Evolutionary conservation across 2,113 vertebrate species (phyloP), one percentile per base, ranked within the genome.

Genomic region (Cyrtonyx montezumae): DNA sequence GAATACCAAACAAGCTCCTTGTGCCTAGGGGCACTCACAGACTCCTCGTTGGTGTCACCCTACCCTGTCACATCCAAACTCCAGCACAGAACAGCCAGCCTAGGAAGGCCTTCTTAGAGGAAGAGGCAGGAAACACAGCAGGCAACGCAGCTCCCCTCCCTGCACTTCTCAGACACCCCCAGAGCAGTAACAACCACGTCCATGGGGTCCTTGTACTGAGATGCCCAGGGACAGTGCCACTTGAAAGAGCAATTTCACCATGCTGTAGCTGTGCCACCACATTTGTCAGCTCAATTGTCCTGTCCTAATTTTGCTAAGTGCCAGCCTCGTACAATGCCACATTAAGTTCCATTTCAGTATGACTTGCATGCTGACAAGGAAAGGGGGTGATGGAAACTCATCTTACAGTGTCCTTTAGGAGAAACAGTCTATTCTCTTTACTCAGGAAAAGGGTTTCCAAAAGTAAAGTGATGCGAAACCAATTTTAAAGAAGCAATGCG

Each of bases 211-310:
- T 71, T 1, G 0, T 17, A 77, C 20, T 13, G 23, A 76, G 13
- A 25, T 0, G 0, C 42, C 1, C 30, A 36, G 8, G 26, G 26
- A 76, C 25, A 32, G 65, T 8, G 16, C 19, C 45, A 55, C 32
- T 56, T 46, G 23, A 51, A 26, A 28, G 7, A 0, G 3, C 12
- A 51, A 6, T 14, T 58, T 65, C 58, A 58, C 23, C 25, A 8
- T 18, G 36, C 23, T 11, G 7, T 40, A 37, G 37, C 61, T 18
- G 10, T 40, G 18, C 63, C 9, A 20, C 56, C 34, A 63, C 42
- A 4, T 22, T 58, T 42, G 9, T 30, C 32, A 65, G 43, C 19
- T 1, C 2, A 58, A 37, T 7, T 26, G 2, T 13, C 36, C 23
- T 30, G 19, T 58, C 13, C 36, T 45, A 14, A 49, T 19, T 56